These are phyloP conservation scores for Mastomys natalensis DNA, from an alignment of 2,113 vertebrate genomes.

Conservation along the genomic window DNA sequence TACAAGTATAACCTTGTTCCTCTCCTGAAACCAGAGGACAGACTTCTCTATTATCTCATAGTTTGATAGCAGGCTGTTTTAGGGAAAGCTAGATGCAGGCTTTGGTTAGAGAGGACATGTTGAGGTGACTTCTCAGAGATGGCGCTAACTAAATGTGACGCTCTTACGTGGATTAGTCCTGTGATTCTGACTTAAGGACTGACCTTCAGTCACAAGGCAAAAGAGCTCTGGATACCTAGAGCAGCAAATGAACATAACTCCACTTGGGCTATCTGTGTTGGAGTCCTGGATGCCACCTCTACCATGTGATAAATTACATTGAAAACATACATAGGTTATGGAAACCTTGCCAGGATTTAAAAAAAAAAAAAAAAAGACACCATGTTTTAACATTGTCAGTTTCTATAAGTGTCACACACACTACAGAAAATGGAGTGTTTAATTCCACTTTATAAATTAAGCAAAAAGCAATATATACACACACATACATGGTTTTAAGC, in stretches of 20 bases:
- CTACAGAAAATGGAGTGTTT: conserved; percentile 77
- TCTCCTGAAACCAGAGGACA: neutral
- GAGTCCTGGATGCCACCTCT: conserved; percentile 73
- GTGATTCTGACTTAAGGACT: conserved; percentile 47
- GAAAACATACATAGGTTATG: conserved; percentile 80
- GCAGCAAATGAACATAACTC: conserved; percentile 71
- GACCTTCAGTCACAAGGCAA: conserved; percentile 60
- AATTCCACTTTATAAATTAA: conserved; percentile 81
- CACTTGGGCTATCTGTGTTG: conserved; percentile 77
- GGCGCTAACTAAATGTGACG: neutral
- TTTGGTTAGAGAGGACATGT: neutral
- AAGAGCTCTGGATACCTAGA: conserved; percentile 67
- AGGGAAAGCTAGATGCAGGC: neutral
- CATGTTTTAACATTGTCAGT: conserved; percentile 81
- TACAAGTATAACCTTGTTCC: neutral
- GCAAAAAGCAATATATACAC: no score
- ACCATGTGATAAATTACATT: conserved; percentile 81
- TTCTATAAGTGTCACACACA: conserved; percentile 76
- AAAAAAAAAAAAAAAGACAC: conserved; percentile 84
- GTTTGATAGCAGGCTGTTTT: neutral
- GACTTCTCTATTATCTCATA: neutral
- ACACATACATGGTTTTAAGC: no score
- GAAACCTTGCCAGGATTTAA: conserved; percentile 82
- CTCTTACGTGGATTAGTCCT: conserved; percentile 37
- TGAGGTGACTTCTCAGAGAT: conserved; percentile 30